These are phyloP conservation scores for Orchesella cincta DNA, from an alignment of 1,140 invertebrate genomes.

Conservation along the genomic window DNA sequence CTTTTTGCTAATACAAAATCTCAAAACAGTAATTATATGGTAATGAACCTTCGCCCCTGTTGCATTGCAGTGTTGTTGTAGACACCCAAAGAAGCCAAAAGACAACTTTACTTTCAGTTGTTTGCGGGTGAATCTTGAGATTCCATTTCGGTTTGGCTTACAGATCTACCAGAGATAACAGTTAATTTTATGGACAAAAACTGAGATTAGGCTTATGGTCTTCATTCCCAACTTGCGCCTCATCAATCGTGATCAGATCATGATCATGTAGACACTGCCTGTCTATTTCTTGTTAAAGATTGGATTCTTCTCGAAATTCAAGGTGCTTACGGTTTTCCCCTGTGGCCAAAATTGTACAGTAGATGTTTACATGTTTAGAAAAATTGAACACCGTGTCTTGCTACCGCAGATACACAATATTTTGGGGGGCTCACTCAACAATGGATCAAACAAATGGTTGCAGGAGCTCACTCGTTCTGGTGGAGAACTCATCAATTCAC, in stretches of 20 bases:
- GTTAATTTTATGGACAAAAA: constrained; percentile 8
- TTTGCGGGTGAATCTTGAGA: background rate
- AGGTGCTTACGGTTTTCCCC: background rate
- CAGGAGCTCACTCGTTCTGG: too few relatives aligned
- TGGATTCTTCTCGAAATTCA: too few relatives aligned
- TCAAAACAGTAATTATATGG: too few relatives aligned
- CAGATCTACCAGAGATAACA: background rate
- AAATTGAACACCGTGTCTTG: background rate
- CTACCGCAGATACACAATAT: background rate
- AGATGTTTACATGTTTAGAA: background rate
- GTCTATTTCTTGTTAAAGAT: too few relatives aligned
- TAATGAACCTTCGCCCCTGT: too few relatives aligned
- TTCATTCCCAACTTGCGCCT: background rate
- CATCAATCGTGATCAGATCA: background rate
- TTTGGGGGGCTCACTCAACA: background rate
- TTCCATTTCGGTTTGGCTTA: background rate
- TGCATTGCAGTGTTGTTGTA: too few relatives aligned
- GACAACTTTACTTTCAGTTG: background rate
- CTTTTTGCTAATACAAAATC: too few relatives aligned
- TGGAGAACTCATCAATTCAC: constrained; percentile 1
- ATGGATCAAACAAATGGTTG: too few relatives aligned
- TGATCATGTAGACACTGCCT: too few relatives aligned
- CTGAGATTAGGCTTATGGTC: background rate
- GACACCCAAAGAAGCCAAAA: too few relatives aligned
- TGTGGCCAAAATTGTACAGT: background rate